Percentiles rank a stretch among this genome's conserved stretches.
Conservation (phyloP, 2,113 vertebrate species). For the Chaetodon trifascialis region DNA sequence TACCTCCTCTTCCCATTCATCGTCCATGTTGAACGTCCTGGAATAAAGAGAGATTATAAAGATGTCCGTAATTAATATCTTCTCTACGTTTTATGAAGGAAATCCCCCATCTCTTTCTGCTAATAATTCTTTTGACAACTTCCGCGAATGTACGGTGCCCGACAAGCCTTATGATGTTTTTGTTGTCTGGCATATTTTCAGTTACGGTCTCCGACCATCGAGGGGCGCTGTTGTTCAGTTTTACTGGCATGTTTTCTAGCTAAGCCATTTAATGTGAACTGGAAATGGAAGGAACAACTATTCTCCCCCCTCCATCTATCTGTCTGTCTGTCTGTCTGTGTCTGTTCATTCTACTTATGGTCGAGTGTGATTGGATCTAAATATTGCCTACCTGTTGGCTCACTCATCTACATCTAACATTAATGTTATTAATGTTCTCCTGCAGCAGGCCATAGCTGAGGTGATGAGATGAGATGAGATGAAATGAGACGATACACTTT, state of each 20-base stretch:
- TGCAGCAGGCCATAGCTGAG: constrained; percentile 59
- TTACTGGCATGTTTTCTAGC: background rate
- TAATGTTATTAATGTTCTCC: constrained; percentile 71
- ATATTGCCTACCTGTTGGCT: constrained; percentile 71
- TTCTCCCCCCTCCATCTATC: background rate
- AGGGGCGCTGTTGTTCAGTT: constrained; percentile 65
- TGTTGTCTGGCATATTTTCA: background rate
- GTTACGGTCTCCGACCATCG: constrained; percentile 19
- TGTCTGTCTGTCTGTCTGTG: constrained; percentile 5
- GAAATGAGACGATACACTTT: constrained; percentile 74
- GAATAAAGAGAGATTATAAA: rapidly evolving
- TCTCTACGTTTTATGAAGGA: rapidly evolving
- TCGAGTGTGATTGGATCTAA: constrained; percentile 56
- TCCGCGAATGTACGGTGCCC: constrained; percentile 72
- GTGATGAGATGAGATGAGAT: constrained; percentile 73
- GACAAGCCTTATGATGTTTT: background rate
- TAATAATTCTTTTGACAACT: background rate
- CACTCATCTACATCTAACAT: constrained; percentile 65
- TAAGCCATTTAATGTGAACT: constrained; percentile 13
- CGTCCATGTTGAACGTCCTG: constrained; percentile 73
- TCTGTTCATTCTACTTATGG: constrained; percentile 31
- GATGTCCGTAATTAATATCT: background rate
- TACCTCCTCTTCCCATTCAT: constrained; percentile 87
- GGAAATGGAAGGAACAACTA: constrained; percentile 7
- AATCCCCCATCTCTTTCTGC: no score